These are phyloP conservation scores for Adela reaumurella DNA, from an alignment of 2,888 invertebrate genomes.

Conservation along the genomic window DNA sequence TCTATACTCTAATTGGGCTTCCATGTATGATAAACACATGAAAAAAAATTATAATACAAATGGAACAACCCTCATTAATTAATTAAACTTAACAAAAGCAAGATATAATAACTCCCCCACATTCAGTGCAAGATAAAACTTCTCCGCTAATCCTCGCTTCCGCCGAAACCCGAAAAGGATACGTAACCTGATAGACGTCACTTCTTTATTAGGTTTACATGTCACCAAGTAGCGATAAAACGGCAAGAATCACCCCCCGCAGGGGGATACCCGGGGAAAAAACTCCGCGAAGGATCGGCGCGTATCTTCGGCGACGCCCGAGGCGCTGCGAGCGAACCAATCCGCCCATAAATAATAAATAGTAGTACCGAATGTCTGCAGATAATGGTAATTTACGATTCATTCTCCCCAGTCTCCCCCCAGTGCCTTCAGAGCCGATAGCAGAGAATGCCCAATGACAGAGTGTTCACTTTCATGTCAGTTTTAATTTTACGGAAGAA, in stretches of 20 bases:
- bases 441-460: neutral
- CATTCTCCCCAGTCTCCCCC: slow-evolving; percentile 27
- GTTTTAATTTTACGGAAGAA: too few species aligned
- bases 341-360: slow-evolving; percentile 57
- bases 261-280: slow-evolving; percentile 19
- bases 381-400: slow-evolving; percentile 55
- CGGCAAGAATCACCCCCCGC: neutral
- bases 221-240: neutral
- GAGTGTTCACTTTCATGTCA: neutral
- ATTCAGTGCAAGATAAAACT: too few species aligned
- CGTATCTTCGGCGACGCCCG: slow-evolving; percentile 18
- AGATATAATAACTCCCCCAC: too few species aligned
- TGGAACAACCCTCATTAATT: too few species aligned
- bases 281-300: slow-evolving; percentile 22
- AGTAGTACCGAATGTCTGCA: slow-evolving; percentile 48
- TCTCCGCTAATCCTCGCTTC: too few species aligned
- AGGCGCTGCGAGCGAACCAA: slow-evolving; percentile 26
- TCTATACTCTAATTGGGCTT: too few species aligned
- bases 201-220: neutral
- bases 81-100: too few species aligned
- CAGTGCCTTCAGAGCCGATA: slow-evolving; percentile 6
- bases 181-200: neutral
- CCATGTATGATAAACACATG: too few species aligned
- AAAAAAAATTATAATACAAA: too few species aligned
- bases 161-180: neutral